Base-by-base conservation (phyloP, 1,140 invertebrate genomes). In the Heterodera schachtii region DNA sequence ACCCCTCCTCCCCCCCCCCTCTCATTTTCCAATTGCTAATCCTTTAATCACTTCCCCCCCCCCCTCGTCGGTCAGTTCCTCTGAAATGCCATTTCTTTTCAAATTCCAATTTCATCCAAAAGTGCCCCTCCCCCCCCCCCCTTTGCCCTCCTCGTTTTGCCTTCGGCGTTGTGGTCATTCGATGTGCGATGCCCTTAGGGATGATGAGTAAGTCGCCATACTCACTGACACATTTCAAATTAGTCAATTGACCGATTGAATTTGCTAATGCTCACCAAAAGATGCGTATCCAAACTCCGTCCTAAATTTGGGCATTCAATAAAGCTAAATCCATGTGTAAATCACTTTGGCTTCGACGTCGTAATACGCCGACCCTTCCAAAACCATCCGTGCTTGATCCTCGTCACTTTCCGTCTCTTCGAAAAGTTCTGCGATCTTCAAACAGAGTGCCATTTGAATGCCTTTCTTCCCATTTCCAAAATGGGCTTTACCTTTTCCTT, bases 91-190 rank as follows among this genome's bases (percentile, higher is more conserved):
- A n/a, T n/a, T n/a, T n/a, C n/a, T n/a, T n/a, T n/a, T n/a, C n/a
- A n/a, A n/a, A n/a, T n/a, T n/a, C n/a, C n/a, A n/a, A n/a, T n/a
- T n/a, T n/a, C n/a, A n/a, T n/a, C n/a, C n/a, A n/a, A n/a, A n/a
- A n/a, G n/a, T n/a, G n/a, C n/a, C n/a, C n/a, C n/a, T n/a, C n/a
- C n/a, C 77, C 60, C 43, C 75, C 43, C 43, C 8, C 8, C 13
- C 69, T 16, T 41, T 41, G 11, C 46, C 73, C 3, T 21, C 0
- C 5, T n/a, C 31, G 80, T 86, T 83, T 60, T 81, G 85, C 87
- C 86, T 89, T 88, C 52, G 84, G 81, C 75, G 88, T 89, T 21
- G 84, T 85, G 60, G 89, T 90, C 86, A 89, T 90, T 71, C 88
- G 80, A 77, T 89, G 82, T 5, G 81, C 80, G 19, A 80, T 70